Percentiles rank a stretch among this genome's conserved stretches.
Conservation (phyloP, 2,113 vertebrate genomes). For the Spheniscus mendiculus region DNA sequence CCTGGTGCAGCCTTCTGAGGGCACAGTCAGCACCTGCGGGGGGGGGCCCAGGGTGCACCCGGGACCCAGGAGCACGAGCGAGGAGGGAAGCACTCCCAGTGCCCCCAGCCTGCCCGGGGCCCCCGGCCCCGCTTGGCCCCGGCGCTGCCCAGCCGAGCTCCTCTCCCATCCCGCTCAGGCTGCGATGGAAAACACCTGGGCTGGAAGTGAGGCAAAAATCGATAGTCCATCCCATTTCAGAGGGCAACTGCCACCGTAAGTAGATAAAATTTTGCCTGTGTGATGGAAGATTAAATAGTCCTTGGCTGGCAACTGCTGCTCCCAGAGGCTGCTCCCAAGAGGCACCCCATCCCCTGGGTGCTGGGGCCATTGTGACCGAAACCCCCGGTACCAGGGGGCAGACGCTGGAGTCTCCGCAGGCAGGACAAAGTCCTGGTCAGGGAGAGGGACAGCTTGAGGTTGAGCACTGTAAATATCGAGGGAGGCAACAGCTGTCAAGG, state of each 20-base stretch:
- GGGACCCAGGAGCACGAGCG: accelerated
- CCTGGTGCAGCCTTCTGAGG: accelerated
- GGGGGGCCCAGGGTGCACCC: not conserved
- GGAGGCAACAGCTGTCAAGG: constrained; percentile 51
- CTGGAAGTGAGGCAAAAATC: constrained; percentile 60
- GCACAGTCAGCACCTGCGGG: accelerated
- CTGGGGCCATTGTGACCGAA: accelerated
- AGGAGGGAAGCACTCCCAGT: not conserved
- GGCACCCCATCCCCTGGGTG: not conserved
- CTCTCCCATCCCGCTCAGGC: constrained; percentile 38
- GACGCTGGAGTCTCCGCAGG: not conserved
- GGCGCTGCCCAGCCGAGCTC: too few species aligned
- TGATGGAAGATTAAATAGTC: not conserved
- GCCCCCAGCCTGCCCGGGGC: not conserved
- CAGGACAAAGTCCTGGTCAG: not conserved
- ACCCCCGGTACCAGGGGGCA: too few species aligned
- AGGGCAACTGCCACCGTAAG: constrained; percentile 36
- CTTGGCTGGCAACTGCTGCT: accelerated
- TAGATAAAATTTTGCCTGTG: constrained; percentile 26
- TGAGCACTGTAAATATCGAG: not conserved
- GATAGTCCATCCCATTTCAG: constrained; percentile 62
- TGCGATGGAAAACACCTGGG: constrained; percentile 33
- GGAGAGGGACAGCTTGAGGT: not conserved
- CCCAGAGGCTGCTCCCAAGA: not conserved
- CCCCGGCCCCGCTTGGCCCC: too few species aligned